Base-by-base conservation (phyloP, 2,888 invertebrate species). In the Coecobrya sp. region DNA sequence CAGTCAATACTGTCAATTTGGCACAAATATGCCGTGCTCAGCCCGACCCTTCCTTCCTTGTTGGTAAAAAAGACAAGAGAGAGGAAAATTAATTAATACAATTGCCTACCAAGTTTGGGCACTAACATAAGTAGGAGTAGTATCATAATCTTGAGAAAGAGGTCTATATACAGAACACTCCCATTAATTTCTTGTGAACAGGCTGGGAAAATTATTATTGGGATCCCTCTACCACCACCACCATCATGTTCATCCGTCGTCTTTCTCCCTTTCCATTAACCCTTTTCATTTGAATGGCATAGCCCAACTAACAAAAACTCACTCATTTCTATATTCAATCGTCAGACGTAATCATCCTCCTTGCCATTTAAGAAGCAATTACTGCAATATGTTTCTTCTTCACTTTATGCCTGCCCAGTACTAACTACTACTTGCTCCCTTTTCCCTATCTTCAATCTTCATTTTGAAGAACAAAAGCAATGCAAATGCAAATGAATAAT, bases 401-500 rank as follows among this genome's bases (percentile, higher is more conserved):
- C 13, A 10, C 52, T 7, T 16, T 10, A 52, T 11, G 1, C 13
- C 1, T 49, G 10, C 49, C 11, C 16, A 52, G 1, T 16, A 19
- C 59, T n/a, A n/a, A 1, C 19, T 59, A 19, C 19, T 25, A 10
- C 11, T 10, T 62, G 62, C 16, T 11, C 42, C 73, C n/a, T 68
- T n/a, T n/a, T 4, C 16, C 16, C 36, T 36, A 25, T 22, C 22
- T 19, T 8, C 42, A 73, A 49, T 25, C 45, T 45, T 5, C 65
- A 76, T 22, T 4, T 8, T 25, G 25, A 22, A 10, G n/a, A 76
- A 76, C 4, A n/a, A 19, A 16, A n/a, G 13, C n/a, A 79, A 79
- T 79, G 79, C 79, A 52, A 79, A 79, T 79, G 79, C 79, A 52
- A 65, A 65, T 65, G 65, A 68, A 65, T 62, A 49, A 84, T 65